Base-by-base conservation (phyloP, 2,797 vertebrate species). In the Fundulus diaphanus region DNA sequence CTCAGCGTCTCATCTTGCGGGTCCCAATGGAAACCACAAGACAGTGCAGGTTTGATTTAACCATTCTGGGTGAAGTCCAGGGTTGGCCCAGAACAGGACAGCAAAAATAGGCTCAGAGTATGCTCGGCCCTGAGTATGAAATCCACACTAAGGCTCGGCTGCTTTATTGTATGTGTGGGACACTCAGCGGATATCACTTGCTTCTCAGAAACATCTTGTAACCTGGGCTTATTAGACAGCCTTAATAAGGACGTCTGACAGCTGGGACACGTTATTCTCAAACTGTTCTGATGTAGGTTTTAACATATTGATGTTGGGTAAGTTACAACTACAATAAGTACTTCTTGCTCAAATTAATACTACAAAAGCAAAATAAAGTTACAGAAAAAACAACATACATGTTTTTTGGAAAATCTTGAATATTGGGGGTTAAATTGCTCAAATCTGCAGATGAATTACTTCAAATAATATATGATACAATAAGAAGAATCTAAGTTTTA, bases 71-170 rank as follows among this genome's bases (percentile, higher is more conserved):
- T 44, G 37, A 20, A 70, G n/a, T 93, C 92, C 94, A 95, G 88
- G 76, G 81, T 74, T 86, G 88, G 85, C 87, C 93, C 91, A 93
- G 91, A 90, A 92, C 87, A 88, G 88, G 89, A 88, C 82, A 90
- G 89, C 94, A 94, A 93, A 96, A 95, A 95, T 95, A 96, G 94
- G 83, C 86, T 88, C 77, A 83, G 87, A 73, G 86, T 90, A 89
- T 92, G 88, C 87, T 89, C 84, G 78, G 86, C 89, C 89, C 78
- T 63, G 85, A 92, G 91, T 90, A 78, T 93, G 93, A 95, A 95
- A 94, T 92, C 89, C 87, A 93, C 91, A 90, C 89, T 70, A 61
- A 80, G 80, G 84, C 87, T 70, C 71, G 7, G 8, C 80, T 82
- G 77, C 77, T 78, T 89, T 89, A 93, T 91, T 93, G 93, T 93